Base-by-base conservation (phyloP, 2,797 vertebrate species). In the Merluccius polli region DNA sequence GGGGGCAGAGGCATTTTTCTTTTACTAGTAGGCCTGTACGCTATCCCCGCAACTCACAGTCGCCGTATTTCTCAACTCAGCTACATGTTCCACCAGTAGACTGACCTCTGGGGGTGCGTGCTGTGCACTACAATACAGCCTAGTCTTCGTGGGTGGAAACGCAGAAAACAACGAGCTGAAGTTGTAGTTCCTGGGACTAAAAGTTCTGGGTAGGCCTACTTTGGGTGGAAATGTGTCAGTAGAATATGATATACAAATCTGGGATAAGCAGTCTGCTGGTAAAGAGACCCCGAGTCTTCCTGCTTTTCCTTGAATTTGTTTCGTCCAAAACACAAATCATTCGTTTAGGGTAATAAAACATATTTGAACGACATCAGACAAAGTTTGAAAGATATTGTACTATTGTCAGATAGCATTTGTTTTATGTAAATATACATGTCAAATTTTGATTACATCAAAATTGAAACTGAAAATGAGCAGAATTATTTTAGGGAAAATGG, bases 371-470 rank as follows among this genome's bases (percentile, higher is more conserved):
- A 38, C 59, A 65, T 27, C 59, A 65, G 59, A 27, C 24, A 24
- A 27, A 27, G 24, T 27, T 65, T 65, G 24, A 65, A 65, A 65
- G 24, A 65, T 27, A 65, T 65, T 65, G 59, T 65, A 65, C 59
- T 27, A 65, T 65, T 65, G n/a, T 27, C 59, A 65, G 59, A 69
- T 69, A 69, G 21, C 31, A 69, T 30, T 69, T 16, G 16, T 69
- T 69, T 31, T 69, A 32, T 69, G 31, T 69, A 69, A 16, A 69
- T 69, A 69, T 69, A 31, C 16, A 69, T 69, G 31, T 69, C 27
- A 16, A 16, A 16, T 30, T 69, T 30, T 69, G 31, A 16, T 30
- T 69, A 69, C 31, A 32, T n/a, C n/a, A n/a, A n/a, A n/a, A n/a
- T n/a, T 69, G 30, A 69, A 69, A 69, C n/a, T 69, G 30, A 69